Evolutionary conservation across 2,797 vertebrate genomes (phyloP).

Genomic region (Poeciliopsis infans): DNA sequence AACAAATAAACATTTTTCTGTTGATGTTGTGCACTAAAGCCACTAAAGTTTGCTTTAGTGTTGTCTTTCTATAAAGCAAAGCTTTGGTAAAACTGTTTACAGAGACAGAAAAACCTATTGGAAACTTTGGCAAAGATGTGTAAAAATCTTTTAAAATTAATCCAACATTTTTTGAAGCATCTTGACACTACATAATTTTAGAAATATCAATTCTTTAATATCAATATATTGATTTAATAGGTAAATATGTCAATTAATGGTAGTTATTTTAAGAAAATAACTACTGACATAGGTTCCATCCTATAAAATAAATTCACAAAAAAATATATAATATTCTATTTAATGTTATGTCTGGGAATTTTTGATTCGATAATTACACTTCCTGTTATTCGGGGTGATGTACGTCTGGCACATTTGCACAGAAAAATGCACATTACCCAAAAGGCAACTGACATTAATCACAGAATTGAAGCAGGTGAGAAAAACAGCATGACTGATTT

Average conservation of each 20-base stretch:
- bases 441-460: not conserved
- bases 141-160: not conserved
- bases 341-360: not conserved
- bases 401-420: not conserved
- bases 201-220: not conserved
- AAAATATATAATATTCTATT: not conserved
- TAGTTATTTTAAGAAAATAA: not conserved
- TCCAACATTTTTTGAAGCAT: not conserved
- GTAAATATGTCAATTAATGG: not conserved
- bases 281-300: not conserved
- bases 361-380: not conserved
- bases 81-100: conserved; percentile 28
- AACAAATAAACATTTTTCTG: conserved; percentile 22
- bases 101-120: conserved; percentile 2
- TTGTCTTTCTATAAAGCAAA: conserved; percentile 9
- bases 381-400: not conserved
- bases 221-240: not conserved
- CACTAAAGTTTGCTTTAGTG: conserved; percentile 22
- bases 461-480: not conserved
- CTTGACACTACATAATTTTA: not conserved
- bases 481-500: conserved; percentile 10
- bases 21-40: conserved; percentile 1
- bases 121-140: not conserved
- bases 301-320: not conserved
- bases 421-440: conserved; percentile 6